Evolutionary conservation across 2,797 vertebrate species (phyloP).

Genomic region (Varecia variegata): DNA sequence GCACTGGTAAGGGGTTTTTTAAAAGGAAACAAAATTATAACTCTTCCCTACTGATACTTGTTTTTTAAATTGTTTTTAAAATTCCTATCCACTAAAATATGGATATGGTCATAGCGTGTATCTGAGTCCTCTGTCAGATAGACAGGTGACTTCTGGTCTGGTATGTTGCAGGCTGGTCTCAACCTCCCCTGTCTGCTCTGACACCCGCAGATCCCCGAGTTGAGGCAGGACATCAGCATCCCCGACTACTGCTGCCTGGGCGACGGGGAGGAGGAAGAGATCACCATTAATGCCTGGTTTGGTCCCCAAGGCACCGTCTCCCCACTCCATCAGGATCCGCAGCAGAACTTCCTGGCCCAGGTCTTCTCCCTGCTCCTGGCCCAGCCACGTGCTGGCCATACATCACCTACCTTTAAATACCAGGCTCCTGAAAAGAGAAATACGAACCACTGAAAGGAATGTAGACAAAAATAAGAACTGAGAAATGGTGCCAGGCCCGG

Average conservation of each 20-base stretch:
- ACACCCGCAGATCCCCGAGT: slow-evolving; percentile 90
- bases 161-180: not conserved
- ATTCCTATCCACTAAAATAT: not conserved
- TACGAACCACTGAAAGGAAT: not conserved
- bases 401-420: fast-evolving
- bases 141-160: not conserved
- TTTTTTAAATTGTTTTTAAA: not conserved
- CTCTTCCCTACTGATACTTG: not conserved
- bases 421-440: not conserved
- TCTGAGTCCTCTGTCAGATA: not conserved
- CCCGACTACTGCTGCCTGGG: slow-evolving; percentile 98
- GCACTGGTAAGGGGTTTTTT: not conserved
- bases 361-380: slow-evolving; percentile 52
- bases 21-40: not conserved
- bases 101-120: fast-evolving
- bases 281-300: slow-evolving; percentile 97
- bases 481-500: not conserved
- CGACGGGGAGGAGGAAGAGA: slow-evolving; percentile 92
- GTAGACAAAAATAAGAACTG: not conserved
- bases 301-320: slow-evolving; percentile 94
- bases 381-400: fast-evolving
- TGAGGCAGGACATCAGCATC: slow-evolving; percentile 93
- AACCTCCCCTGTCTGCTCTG: not conserved
- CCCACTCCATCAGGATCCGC: slow-evolving; percentile 97
- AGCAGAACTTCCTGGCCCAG: slow-evolving; percentile 97